Evolutionary conservation across 2,797 vertebrate species (phyloP).

Genomic region (Steatocranus sp.): DNA sequence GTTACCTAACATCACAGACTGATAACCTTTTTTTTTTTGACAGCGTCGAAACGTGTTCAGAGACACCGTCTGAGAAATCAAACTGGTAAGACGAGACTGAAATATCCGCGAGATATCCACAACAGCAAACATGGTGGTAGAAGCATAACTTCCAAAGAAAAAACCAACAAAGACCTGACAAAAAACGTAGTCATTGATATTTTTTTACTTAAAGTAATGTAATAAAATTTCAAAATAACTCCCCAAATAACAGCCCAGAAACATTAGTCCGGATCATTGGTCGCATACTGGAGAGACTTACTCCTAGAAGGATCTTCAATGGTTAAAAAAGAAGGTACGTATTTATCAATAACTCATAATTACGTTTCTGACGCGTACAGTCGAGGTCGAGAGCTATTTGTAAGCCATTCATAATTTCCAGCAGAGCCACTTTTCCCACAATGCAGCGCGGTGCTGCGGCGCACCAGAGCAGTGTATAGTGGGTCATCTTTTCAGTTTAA

Average conservation of each 20-base stretch:
- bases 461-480: neutral
- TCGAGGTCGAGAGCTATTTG: neutral
- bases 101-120: neutral
- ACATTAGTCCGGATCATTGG: neutral
- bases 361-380: neutral
- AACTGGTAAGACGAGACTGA: neutral
- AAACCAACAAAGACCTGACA: neutral
- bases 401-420: slow-evolving; percentile 20
- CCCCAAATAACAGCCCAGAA: neutral
- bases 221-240: neutral
- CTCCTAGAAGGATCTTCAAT: neutral
- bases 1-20: neutral
- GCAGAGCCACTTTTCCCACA: slow-evolving; percentile 24
- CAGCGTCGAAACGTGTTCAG: neutral
- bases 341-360: neutral
- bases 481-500: neutral
- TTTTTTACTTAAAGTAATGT: neutral
- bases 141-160: neutral
- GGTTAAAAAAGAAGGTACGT: neutral
- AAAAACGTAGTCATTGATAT: accelerated
- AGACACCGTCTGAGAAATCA: neutral
- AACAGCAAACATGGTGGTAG: neutral
- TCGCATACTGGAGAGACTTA: neutral
- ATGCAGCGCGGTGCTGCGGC: slow-evolving; percentile 39
- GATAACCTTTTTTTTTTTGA: neutral